Evolutionary conservation across 2,113 vertebrate genomes (phyloP).

Genomic region (Aptenodytes forsteri): DNA sequence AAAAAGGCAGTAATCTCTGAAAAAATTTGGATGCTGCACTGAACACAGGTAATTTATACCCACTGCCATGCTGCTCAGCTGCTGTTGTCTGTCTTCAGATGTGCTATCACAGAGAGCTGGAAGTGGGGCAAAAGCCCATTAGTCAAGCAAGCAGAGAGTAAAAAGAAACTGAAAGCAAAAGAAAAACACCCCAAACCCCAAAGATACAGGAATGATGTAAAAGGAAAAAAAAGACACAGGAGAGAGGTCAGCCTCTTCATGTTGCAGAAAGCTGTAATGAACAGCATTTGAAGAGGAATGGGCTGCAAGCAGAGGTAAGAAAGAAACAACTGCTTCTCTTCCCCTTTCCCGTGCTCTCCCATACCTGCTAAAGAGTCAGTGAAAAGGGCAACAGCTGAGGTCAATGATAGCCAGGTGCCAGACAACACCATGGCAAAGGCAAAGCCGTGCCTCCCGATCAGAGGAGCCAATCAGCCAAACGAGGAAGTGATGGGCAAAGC

Average conservation of each 20-base stretch:
- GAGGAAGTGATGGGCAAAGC: not conserved
- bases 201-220: not conserved
- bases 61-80: not conserved
- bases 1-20: not conserved
- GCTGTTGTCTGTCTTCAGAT: not conserved
- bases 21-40: not conserved
- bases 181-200: too few species aligned
- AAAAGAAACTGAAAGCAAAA: not conserved
- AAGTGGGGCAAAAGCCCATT: not conserved
- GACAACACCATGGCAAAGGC: not conserved
- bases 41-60: not conserved
- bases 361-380: not conserved
- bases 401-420: not conserved
- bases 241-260: not conserved
- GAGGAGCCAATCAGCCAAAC: not conserved
- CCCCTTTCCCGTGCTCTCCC: too few species aligned
- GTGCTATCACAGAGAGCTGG: not conserved
- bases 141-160: not conserved
- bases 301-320: rapidly evolving
- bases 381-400: not conserved
- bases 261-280: rapidly evolving
- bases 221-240: not conserved
- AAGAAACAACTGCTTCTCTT: not conserved
- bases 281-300: rapidly evolving
- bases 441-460: not conserved